A percentile compares a stretch with the other conserved stretches of the same genome.
These are phyloP conservation scores for Carettochelys insculpta DNA, from an alignment of 2,113 vertebrate species.

Conservation along the genomic window DNA sequence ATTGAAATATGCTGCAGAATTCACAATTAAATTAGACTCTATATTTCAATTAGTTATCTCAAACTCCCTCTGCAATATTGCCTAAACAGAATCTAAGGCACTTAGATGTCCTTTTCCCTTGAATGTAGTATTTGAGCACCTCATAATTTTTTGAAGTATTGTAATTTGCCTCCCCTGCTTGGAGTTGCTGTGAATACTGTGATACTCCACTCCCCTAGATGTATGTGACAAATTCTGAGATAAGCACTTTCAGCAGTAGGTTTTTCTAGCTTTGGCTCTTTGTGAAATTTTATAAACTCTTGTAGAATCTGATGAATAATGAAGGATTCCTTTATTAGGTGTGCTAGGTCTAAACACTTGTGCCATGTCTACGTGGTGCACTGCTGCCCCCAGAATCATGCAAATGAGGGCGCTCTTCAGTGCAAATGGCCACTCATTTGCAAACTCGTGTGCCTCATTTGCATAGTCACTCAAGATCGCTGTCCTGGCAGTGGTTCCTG, in stretches of 20 bases:
- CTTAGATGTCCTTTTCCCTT: background rate
- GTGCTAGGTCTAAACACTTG: background rate
- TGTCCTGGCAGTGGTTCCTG: too few relatives aligned
- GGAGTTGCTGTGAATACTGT: background rate
- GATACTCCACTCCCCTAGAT: background rate
- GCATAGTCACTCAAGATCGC: too few relatives aligned
- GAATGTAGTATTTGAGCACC: background rate
- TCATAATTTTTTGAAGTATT: background rate
- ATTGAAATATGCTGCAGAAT: constrained; percentile 28
- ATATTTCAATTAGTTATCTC: constrained; percentile 66
- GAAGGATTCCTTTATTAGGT: background rate
- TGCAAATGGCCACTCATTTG: too few relatives aligned
- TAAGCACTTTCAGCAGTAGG: background rate
- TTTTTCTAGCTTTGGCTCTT: background rate
- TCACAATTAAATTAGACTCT: constrained; percentile 66
- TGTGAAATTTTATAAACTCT: background rate
- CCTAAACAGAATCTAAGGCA: background rate
- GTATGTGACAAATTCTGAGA: background rate
- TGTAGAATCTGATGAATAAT: background rate
- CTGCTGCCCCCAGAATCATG: too few relatives aligned
- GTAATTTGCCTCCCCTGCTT: background rate
- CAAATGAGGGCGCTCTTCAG: too few relatives aligned
- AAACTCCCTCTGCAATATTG: constrained; percentile 60
- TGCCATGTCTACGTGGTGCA: too few relatives aligned
- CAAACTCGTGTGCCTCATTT: too few relatives aligned